phyloP scores from a whole-genome alignment of 2,888 invertebrate genomes.

The Chymomyza caudatula region DNA sequence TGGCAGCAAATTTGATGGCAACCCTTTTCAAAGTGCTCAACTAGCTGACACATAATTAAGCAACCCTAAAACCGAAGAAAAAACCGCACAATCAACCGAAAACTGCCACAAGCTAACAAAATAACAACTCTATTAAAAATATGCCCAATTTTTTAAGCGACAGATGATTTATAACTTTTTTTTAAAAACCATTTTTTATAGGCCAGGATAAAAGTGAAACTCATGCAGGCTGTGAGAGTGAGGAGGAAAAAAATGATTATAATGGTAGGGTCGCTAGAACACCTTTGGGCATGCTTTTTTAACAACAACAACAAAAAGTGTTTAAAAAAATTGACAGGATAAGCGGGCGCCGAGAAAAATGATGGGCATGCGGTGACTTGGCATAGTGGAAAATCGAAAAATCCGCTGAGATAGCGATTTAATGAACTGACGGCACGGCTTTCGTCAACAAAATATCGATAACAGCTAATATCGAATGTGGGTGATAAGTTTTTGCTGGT shows the following conservation, averaged over 20 bases:
- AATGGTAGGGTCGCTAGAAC: conserved; percentile 54
- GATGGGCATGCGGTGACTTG: conserved; percentile 40
- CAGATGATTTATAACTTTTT: conserved; percentile 66
- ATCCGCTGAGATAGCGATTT: neutral
- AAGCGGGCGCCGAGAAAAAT: conserved; percentile 64
- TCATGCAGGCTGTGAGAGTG: conserved; percentile 36
- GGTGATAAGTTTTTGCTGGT: neutral
- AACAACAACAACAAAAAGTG: conserved; percentile 49
- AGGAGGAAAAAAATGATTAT: conserved; percentile 38
- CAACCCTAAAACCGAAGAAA: conserved; percentile 13
- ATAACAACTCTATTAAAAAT: conserved; percentile 70
- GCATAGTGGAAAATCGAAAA: neutral
- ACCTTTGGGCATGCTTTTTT: conserved; percentile 38
- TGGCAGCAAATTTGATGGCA: conserved; percentile 6
- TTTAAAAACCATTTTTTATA: conserved; percentile 5
- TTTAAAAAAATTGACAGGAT: conserved; percentile 60
- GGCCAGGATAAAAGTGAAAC: conserved; percentile 50
- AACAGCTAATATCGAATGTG: neutral
- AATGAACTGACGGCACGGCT: neutral
- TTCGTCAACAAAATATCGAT: neutral
- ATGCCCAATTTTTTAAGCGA: conserved; percentile 36
- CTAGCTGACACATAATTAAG: conserved; percentile 41
- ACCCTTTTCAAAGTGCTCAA: conserved; percentile 60
- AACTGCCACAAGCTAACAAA: conserved; percentile 17
- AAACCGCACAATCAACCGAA: conserved; percentile 22